Evolutionary conservation across 2,888 invertebrate species (phyloP).

Genomic region (Erebia palarica): DNA sequence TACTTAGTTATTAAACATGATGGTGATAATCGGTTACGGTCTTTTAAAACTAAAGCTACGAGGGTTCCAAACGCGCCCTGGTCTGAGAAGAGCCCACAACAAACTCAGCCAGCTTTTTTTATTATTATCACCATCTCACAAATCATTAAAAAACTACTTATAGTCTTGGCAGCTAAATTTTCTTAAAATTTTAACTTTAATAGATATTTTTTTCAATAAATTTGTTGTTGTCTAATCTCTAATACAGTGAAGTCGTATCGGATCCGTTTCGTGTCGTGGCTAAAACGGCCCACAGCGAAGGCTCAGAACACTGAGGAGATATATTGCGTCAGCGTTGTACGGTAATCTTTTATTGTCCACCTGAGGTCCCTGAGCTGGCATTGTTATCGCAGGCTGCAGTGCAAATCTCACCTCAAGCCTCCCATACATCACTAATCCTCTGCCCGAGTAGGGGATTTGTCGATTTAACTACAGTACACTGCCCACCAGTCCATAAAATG

Average conservation of each 20-base stretch:
- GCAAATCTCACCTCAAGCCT: not conserved
- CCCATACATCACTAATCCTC: conserved; percentile 20
- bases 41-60: too few species aligned
- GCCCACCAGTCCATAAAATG: not conserved
- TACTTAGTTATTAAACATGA: too few species aligned
- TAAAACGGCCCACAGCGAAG: conserved; percentile 6
- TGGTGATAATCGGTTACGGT: too few species aligned
- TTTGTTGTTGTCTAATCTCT: too few species aligned
- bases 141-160: too few species aligned
- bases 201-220: too few species aligned
- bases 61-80: too few species aligned
- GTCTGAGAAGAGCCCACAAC: too few species aligned
- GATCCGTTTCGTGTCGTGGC: conserved; percentile 29
- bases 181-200: too few species aligned
- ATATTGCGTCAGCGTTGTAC: conserved; percentile 39
- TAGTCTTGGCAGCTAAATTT: too few species aligned
- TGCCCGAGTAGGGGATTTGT: not conserved
- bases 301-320: conserved; percentile 30
- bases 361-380: conserved; percentile 35
- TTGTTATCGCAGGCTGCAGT: conserved; percentile 37
- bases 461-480: not conserved
- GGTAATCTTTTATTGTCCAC: conserved; percentile 51
- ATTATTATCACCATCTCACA: too few species aligned
- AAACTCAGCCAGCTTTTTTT: too few species aligned
- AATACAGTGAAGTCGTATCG: conserved; percentile 9